phyloP scores from a whole-genome alignment of 2,888 invertebrate genomes.

The Ophraella communa region DNA sequence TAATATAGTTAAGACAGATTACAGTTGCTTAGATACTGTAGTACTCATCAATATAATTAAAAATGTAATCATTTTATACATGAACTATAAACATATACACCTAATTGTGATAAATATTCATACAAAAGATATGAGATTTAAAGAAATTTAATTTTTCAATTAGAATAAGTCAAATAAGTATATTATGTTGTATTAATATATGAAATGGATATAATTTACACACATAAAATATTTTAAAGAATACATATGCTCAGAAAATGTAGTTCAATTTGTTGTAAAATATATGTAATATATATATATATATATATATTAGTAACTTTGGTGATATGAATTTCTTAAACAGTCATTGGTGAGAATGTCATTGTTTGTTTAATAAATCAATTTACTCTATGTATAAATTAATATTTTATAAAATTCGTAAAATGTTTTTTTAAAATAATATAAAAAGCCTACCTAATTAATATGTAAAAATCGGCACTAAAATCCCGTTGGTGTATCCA shows the following conservation, averaged over 20 bases:
- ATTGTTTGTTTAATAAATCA: not conserved
- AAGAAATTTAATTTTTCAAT: too few species aligned
- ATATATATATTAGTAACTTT: not conserved
- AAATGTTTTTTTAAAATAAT: not conserved
- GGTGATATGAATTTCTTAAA: not conserved
- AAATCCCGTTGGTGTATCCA: not conserved
- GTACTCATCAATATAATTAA: too few species aligned
- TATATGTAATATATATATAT: too few species aligned
- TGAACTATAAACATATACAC: too few species aligned
- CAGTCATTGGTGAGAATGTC: not conserved
- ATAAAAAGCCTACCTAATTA: not conserved
- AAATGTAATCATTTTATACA: too few species aligned
- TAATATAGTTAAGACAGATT: too few species aligned
- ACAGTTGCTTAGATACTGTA: too few species aligned
- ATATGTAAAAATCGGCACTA: not conserved
- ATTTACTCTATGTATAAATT: not conserved
- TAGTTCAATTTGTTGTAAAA: too few species aligned
- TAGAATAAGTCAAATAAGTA: too few species aligned
- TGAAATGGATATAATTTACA: constrained; percentile 11
- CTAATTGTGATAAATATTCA: too few species aligned
- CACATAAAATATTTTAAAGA: constrained; percentile 22
- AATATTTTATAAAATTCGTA: not conserved
- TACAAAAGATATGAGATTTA: too few species aligned
- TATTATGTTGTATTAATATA: not conserved
- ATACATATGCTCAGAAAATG: constrained; percentile 14